phyloP scores from a whole-genome alignment of 2,113 vertebrate genomes.

The Polypterus bichir region DNA sequence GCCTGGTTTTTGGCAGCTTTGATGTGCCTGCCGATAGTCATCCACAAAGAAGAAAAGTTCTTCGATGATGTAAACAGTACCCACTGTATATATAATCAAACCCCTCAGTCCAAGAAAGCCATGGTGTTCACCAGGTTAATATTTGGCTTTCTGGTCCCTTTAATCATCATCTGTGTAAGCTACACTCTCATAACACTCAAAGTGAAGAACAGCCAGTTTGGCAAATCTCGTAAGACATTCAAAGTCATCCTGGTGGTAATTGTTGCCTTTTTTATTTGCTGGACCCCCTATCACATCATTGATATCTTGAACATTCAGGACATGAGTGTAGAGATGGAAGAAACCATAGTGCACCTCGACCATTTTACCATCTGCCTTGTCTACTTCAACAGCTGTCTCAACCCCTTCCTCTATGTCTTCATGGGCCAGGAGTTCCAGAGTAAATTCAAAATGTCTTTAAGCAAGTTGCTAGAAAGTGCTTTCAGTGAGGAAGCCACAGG shows the following conservation, averaged over 20 bases:
- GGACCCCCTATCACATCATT: conserved; percentile 56
- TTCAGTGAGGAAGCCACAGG: conserved; percentile 43
- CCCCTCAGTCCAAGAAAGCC: rapidly evolving
- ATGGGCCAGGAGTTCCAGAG: conserved; percentile 56
- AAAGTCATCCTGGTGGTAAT: conserved; percentile 35
- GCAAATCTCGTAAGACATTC: conserved; percentile 34
- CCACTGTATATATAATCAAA: background rate
- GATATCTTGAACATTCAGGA: conserved; percentile 26
- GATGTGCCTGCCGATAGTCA: conserved; percentile 47
- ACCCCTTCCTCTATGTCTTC: conserved; percentile 61
- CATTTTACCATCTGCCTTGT: conserved; percentile 41
- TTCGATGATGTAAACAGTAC: rapidly evolving
- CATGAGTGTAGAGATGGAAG: background rate
- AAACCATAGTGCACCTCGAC: conserved; percentile 30
- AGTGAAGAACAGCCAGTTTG: conserved; percentile 18
- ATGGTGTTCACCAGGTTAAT: conserved; percentile 28
- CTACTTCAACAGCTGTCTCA: conserved; percentile 62
- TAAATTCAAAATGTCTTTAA: conserved; percentile 37
- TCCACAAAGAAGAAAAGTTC: conserved; percentile 27
- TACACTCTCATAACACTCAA: conserved; percentile 39
- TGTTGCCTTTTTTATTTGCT: conserved; percentile 52
- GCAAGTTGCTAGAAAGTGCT: conserved; percentile 42
- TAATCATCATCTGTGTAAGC: conserved; percentile 39
- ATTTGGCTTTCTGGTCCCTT: conserved; percentile 57
- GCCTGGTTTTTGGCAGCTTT: conserved; percentile 47